These are phyloP conservation scores for Heliconius ismenius DNA, from an alignment of 2,888 invertebrate species.

Conservation along the genomic window DNA sequence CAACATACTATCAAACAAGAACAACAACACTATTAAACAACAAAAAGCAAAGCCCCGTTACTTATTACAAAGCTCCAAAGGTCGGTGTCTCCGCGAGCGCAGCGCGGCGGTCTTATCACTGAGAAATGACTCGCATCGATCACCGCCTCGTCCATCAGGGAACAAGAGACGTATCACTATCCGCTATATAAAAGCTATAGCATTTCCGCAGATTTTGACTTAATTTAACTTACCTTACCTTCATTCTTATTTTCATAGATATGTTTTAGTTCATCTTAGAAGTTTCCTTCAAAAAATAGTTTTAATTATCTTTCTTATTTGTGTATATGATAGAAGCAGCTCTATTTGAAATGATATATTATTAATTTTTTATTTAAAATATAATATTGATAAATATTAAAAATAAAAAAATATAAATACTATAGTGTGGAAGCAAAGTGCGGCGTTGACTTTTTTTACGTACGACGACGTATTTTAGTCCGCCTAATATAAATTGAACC, in stretches of 20 bases:
- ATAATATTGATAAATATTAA: too few species aligned
- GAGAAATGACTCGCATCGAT: conserved; percentile 44
- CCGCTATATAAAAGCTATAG: not conserved
- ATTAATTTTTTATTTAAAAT: too few species aligned
- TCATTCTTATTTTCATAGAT: not conserved
- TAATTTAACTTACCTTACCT: not conserved
- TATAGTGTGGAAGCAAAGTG: too few species aligned
- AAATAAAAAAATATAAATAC: too few species aligned
- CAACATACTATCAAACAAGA: not conserved
- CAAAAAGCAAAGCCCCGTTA: not conserved
- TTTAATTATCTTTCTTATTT: too few species aligned
- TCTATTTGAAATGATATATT: too few species aligned
- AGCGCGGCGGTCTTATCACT: conserved; percentile 27
- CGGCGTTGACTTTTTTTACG: too few species aligned
- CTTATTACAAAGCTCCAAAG: not conserved
- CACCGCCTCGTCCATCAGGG: conserved; percentile 30
- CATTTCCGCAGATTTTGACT: not conserved
- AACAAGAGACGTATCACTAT: conserved; percentile 25
- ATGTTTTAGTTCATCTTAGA: not conserved
- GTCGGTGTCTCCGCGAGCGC: conserved; percentile 2
- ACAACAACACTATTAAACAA: not conserved
- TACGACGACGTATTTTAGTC: not conserved
- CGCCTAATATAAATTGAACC: not conserved
- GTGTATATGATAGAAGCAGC: too few species aligned
- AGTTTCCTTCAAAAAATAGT: too few species aligned